phyloP scores from a whole-genome alignment of 2,888 invertebrate species.

The Cremastinae sp. region DNA sequence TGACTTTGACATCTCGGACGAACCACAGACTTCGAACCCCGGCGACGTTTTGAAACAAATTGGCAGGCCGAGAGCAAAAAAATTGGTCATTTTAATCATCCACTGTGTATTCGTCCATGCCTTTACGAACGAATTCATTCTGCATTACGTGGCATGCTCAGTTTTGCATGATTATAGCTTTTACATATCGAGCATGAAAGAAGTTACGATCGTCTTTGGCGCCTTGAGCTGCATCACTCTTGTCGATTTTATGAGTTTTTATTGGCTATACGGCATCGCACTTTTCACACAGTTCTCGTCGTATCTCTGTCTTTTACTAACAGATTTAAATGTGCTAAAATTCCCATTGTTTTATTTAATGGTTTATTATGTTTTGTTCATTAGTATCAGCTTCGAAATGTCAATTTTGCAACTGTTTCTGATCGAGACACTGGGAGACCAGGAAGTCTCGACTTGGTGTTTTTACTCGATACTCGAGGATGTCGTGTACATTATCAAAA shows the following conservation, averaged over 20 bases:
- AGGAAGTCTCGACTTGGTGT: slow-evolving; percentile 58
- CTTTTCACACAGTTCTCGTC: slow-evolving; percentile 19
- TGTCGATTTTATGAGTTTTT: slow-evolving; percentile 45
- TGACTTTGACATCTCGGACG: slow-evolving; percentile 23
- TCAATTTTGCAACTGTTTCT: slow-evolving; percentile 45
- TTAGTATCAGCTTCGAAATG: slow-evolving; percentile 36
- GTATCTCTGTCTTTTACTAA: slow-evolving; percentile 32
- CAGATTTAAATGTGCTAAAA: background rate
- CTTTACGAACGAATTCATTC: slow-evolving; percentile 37
- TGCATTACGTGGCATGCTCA: slow-evolving; percentile 40
- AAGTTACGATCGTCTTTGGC: slow-evolving; percentile 50
- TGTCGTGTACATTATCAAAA: slow-evolving; percentile 12
- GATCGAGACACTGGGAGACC: slow-evolving; percentile 47
- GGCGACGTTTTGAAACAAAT: slow-evolving; percentile 48
- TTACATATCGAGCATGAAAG: slow-evolving; percentile 7
- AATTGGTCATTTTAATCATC: slow-evolving; percentile 35
- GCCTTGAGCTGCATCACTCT: slow-evolving; percentile 45
- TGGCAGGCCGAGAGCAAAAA: slow-evolving; percentile 21
- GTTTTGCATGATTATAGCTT: slow-evolving; percentile 13
- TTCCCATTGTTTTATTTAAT: slow-evolving; percentile 30
- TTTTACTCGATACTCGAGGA: slow-evolving; percentile 45
- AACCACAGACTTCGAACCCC: slow-evolving; percentile 42
- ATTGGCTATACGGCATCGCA: slow-evolving; percentile 43
- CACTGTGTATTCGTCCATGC: slow-evolving; percentile 23
- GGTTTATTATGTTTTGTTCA: slow-evolving; percentile 40